Base-by-base conservation (phyloP, 2,888 invertebrate species). In the Apeira syringaria region DNA sequence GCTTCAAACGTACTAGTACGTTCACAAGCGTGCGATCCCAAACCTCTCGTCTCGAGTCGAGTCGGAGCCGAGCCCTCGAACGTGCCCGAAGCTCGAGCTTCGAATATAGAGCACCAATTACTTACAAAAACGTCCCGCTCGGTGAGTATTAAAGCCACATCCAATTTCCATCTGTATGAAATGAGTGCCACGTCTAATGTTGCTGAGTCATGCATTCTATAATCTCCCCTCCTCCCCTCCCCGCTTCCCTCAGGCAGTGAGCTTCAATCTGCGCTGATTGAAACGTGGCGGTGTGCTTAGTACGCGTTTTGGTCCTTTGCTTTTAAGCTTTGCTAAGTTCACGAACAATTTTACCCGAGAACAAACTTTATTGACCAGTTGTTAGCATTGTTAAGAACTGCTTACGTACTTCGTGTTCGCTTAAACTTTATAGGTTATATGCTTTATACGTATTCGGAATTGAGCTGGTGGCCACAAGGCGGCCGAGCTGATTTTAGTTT, bases 161-260 rank as follows among this genome's bases (percentile, higher is more conserved):
- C 72, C 75, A 78, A 79, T 79, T 77, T 74, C 69, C 73, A 79
- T 77, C 72, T 72, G 67, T 71, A 75, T 75, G 67, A 79, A 80
- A 78, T 74, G 74, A 68, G 64, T 68, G 68, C 58, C 61, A 56
- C 53, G 61, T 64, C 68, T 74, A 78, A 81, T 80, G 77, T 75
- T 74, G 85, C 84, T 64, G 70, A 72, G 80, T 86, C 86, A 86
- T 86, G 82, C 78, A 74, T 80, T 80, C 79, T 76, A 75, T 75
- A 74, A 76, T 74, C 68, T 63, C 67, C 56, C 61, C 39, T 9
- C 9, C 9, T 37, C 34, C 45, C 36, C 43, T 6, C 69, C 63
- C 66, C 56, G 60, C 39, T 9, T 7, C 2, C 38, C 34, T 44
- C 36, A 40, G 53, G 52, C 45, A 62, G 65, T 40, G 31, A 54